Conservation (phyloP, 2,113 vertebrate species). For the Xiphophorus hellerii region DNA sequence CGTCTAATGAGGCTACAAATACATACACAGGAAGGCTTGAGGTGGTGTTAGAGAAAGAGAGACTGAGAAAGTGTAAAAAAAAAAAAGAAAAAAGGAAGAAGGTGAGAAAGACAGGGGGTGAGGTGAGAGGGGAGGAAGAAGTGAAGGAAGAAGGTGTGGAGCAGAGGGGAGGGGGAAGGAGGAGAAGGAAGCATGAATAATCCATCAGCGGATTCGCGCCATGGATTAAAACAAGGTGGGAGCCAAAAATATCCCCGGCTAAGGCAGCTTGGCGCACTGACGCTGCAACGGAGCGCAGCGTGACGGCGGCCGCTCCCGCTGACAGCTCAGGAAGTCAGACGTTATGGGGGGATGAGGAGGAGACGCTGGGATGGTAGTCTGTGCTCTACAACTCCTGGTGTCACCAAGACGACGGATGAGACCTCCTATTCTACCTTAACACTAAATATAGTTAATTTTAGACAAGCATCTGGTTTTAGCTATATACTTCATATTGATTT, state of each 20-base stretch:
- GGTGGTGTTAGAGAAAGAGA: conserved; percentile 2
- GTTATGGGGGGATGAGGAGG: conserved; percentile 38
- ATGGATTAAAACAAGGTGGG: conserved; percentile 69
- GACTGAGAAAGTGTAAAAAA: not conserved
- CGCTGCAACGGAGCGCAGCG: conserved; percentile 46
- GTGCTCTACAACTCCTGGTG: conserved; percentile 33
- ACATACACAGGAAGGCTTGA: conserved; percentile 11
- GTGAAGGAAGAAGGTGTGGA: conserved; percentile 30
- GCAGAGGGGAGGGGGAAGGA: not conserved
- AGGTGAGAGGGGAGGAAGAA: conserved; percentile 16
- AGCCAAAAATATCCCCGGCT: conserved; percentile 69
- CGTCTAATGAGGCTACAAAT: conserved; percentile 19
- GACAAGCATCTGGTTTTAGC: too few species aligned
- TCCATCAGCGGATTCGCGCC: conserved; percentile 60
- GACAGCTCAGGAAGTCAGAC: conserved; percentile 51
- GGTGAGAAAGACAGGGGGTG: conserved; percentile 7
- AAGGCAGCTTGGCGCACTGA: conserved; percentile 53
- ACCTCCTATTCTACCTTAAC: not conserved
- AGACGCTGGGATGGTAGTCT: conserved; percentile 25
- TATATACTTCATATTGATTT: too few species aligned
- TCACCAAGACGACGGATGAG: not conserved
- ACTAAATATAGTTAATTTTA: not conserved
- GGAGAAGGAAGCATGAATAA: conserved; percentile 64
- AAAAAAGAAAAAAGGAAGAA: not conserved
- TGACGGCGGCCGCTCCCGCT: conserved; percentile 63